phyloP scores from a whole-genome alignment of 1,140 invertebrate genomes.

The Trachymyrmex cornetzi region DNA sequence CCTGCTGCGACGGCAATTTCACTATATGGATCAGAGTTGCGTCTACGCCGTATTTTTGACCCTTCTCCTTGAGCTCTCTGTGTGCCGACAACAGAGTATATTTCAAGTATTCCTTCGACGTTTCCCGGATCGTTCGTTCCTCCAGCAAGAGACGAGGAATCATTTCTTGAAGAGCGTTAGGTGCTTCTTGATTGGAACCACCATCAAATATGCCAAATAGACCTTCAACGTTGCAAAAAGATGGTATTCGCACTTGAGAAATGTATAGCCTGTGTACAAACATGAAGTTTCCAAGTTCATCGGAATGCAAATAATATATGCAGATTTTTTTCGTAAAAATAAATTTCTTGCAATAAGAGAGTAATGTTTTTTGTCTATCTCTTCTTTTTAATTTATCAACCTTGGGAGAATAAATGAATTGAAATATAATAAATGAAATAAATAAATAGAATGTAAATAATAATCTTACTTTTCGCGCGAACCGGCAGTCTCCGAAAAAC shows the following conservation, averaged over 20 bases:
- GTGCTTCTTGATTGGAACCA: slow-evolving; percentile 90
- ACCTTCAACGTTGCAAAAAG: slow-evolving; percentile 92
- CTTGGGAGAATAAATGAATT: not conserved
- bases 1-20: slow-evolving; percentile 85
- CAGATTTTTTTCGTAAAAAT: slow-evolving; percentile 6
- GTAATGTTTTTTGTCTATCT: not conserved
- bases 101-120: slow-evolving; percentile 93
- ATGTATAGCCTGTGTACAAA: slow-evolving; percentile 88
- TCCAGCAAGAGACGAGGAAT: slow-evolving; percentile 92
- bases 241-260: slow-evolving; percentile 91
- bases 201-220: slow-evolving; percentile 94
- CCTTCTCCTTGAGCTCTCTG: slow-evolving; percentile 91
- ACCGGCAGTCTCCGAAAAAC: slow-evolving; percentile 94
- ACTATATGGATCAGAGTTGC: slow-evolving; percentile 92
- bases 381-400: not conserved
- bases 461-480: slow-evolving; percentile 88
- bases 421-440: too few relatives aligned
- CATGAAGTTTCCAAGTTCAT: not conserved
- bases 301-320: not conserved
- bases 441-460: not conserved
- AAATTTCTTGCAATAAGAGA: not conserved
- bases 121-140: slow-evolving; percentile 93
- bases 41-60: slow-evolving; percentile 90
- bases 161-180: slow-evolving; percentile 90
- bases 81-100: slow-evolving; percentile 93